Evolutionary conservation across 2,888 invertebrate genomes (phyloP).

Genomic region (Cyclophora punctaria): DNA sequence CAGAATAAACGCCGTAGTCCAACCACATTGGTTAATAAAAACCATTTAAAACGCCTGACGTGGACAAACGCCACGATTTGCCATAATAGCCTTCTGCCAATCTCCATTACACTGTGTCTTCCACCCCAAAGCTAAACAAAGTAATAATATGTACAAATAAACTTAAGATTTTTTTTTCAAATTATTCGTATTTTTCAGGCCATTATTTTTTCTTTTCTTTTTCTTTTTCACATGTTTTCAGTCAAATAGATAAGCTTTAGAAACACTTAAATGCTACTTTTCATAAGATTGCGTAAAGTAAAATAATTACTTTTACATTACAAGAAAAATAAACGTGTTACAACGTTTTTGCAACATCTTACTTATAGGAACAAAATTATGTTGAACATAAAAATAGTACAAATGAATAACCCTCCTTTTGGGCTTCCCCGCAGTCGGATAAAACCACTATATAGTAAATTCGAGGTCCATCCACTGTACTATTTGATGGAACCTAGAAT

Average conservation of each 20-base stretch:
- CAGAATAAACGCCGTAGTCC: constrained; percentile 12
- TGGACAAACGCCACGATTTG: neutral
- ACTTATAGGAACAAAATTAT: no score
- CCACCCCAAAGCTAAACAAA: neutral
- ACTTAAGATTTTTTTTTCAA: neutral
- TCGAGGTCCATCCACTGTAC: no score
- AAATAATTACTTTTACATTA: no score
- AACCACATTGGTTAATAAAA: constrained; percentile 17
- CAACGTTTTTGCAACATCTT: no score
- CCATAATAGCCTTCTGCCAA: neutral
- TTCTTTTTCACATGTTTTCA: neutral
- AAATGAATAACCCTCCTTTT: no score
- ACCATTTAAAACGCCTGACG: constrained; percentile 6
- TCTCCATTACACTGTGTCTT: neutral
- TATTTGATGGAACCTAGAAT: no score
- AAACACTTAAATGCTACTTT: no score
- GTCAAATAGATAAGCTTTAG: neutral
- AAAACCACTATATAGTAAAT: no score
- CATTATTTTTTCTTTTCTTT: neutral
- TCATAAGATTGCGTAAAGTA: no score
- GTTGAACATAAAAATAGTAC: no score
- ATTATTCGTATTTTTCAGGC: neutral
- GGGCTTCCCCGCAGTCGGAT: no score
- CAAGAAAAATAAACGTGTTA: no score
- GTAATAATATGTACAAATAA: neutral